Base-by-base conservation (phyloP, 2,797 vertebrate genomes). In the Epinephelus awoara region DNA sequence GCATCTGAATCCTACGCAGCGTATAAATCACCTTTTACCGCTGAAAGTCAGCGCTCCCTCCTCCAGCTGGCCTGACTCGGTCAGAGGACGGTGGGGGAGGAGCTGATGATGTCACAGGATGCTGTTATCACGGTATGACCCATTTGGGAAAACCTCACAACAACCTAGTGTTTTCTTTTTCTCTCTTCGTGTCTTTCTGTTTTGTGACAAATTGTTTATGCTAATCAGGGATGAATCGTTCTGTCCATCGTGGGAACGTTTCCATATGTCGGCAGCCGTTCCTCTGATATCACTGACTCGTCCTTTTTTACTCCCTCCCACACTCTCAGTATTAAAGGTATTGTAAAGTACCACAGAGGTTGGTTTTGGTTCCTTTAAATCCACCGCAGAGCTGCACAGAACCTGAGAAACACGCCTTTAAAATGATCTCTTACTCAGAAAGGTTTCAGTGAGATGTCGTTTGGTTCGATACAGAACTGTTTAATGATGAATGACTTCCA, bases 11-110 rank as follows among this genome's bases (percentile, higher is more conserved):
- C 89, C 71, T 89, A 81, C 79, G 74, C 79, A 85, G 84, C 27
- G 54, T 88, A 91, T 94, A 92, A 92, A 94, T 93, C 90, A 90
- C 85, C 63, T 90, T 88, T 86, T 87, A 85, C 68, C 79, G 82
- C 80, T 65, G 57, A 73, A 68, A 83, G 80, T 74, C 84, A 52
- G 69, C 13, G 18, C 85, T 73, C 68, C 72, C 82, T 71, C 73
- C 81, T 79, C 82, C 75, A 18, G 14, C 67, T 70, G 74, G 75
- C 80, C 86, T 66, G 8, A 63, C 83, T 83, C 77, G 75, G 62
- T 77, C 67, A 74, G 58, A 72, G 64, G 79, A 79, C 81, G 3
- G 57, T 0, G 68, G 27, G 57, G 73, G 69, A 72, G 77, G 77
- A 80, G 73, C 47, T n/a, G 12, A 8, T 80, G 80, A 68, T 70